Base-by-base conservation (phyloP, 2,888 invertebrate genomes). In the Tinea pellionella region DNA sequence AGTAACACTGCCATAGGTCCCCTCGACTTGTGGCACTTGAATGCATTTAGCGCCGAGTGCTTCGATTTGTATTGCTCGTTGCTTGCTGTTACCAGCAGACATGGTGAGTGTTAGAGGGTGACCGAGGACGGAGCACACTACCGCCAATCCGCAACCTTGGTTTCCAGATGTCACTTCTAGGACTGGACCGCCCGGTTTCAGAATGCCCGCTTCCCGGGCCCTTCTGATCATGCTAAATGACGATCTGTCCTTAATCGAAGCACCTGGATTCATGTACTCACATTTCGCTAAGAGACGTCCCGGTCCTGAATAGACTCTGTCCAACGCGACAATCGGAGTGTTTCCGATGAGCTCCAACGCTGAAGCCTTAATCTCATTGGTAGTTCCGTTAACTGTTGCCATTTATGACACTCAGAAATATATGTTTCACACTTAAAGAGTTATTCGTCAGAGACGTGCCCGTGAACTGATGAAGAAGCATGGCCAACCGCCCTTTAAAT, bases 191-290 rank as follows among this genome's bases (percentile, higher is more conserved):
- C 81, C 82, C 2, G 83, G 82, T 60, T 75, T 72, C 53, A 87
- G 62, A 2, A 71, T 70, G 11, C 86, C 85, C 13, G 67, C 69
- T 24, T 70, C 70, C 1, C 67, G 62, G 1, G 86, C 86, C 53
- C 70, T 69, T 37, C 69, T 64, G 61, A 87, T 77, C 86, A 86
- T 86, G 62, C 76, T 70, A 56, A 85, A 64, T 0, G 86, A 77
- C 0, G 86, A 87, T 12, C 86, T 77, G 61, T 78, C 78, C 71
- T 87, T 87, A 37, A 87, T 75, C 0, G 86, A 87, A 11, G 77
- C 86, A 30, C 86, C 83, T 8, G 86, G 86, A 60, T 85, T 87
- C 84, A 84, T 86, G 62, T 80, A 86, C 66, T 87, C 86, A 69
- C 86, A 87, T 77, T 86, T 87, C 0, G 75, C 86, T 47, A 87